A percentile compares a stretch with the other conserved stretches of the same genome.
These are phyloP conservation scores for Caenorhabditis plicata DNA, from an alignment of 2,888 invertebrate genomes.

Conservation along the genomic window DNA sequence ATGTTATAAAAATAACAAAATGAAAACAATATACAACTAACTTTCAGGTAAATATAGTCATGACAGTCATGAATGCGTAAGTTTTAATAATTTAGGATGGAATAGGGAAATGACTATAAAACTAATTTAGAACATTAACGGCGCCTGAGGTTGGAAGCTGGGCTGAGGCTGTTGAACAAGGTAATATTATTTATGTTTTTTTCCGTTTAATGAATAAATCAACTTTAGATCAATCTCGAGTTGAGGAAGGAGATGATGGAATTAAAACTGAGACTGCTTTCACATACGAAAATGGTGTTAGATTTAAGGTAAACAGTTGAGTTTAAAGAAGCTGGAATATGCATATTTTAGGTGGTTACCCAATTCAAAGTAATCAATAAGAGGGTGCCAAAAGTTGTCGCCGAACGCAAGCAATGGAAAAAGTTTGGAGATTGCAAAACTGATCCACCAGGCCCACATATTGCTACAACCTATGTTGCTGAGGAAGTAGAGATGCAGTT, in stretches of 20 bases:
- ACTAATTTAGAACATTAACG: slow-evolving; percentile 16
- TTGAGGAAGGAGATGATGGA: slow-evolving; percentile 42
- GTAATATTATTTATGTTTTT: slow-evolving; percentile 7
- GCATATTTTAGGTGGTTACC: slow-evolving; percentile 67
- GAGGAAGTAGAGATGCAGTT: slow-evolving; percentile 91
- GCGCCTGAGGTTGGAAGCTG: slow-evolving; percentile 53
- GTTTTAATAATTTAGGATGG: slow-evolving; percentile 3
- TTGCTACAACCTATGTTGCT: slow-evolving; percentile 88
- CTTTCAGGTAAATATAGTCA: slow-evolving; percentile 6
- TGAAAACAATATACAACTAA: too few species aligned
- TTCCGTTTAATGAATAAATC: not conserved
- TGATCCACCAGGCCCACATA: slow-evolving; percentile 93
- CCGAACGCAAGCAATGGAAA: slow-evolving; percentile 84
- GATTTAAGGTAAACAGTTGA: slow-evolving; percentile 33
- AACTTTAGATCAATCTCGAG: slow-evolving; percentile 23
- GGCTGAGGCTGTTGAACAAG: slow-evolving; percentile 60
- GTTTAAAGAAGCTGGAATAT: not conserved
- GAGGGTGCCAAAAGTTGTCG: slow-evolving; percentile 79
- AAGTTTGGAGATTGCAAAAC: slow-evolving; percentile 89
- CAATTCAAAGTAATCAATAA: slow-evolving; percentile 76
- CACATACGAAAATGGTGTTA: slow-evolving; percentile 41
- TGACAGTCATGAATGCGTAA: slow-evolving; percentile 25
- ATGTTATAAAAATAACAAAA: too few species aligned
- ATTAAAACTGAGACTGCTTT: slow-evolving; percentile 50
- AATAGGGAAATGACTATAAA: too few species aligned